Evolutionary conservation across 2,113 vertebrate species (phyloP).

Genomic region (Ameiurus melas): DNA sequence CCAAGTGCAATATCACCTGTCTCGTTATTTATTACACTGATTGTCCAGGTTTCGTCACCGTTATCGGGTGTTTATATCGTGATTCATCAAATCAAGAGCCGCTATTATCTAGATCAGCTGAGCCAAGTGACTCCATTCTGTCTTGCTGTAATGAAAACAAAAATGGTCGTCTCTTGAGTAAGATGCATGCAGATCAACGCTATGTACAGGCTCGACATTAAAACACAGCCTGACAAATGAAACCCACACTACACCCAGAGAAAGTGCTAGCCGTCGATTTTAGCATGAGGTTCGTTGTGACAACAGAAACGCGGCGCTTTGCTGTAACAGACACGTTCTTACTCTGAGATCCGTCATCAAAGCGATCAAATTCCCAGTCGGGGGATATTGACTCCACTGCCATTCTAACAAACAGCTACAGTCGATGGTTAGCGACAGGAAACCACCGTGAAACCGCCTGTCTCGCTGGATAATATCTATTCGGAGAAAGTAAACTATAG

Average conservation of each 20-base stretch:
- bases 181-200: background rate
- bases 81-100: background rate
- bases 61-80: background rate
- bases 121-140: background rate
- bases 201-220: background rate
- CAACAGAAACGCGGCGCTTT: background rate
- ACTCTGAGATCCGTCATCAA: constrained; percentile 97
- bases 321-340: constrained; percentile 55
- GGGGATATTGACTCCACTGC: constrained; percentile 87
- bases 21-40: background rate
- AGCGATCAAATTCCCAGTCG: constrained; percentile 95
- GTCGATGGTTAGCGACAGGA: background rate
- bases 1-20: background rate
- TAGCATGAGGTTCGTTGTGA: constrained; percentile 5
- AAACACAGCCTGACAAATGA: background rate
- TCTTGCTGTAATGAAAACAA: background rate
- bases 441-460: background rate
- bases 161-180: background rate
- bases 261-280: constrained; percentile 6
- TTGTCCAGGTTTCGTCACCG: background rate
- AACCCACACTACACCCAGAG: background rate
- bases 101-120: background rate
- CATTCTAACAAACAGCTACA: constrained; percentile 66
- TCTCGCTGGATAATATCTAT: background rate
- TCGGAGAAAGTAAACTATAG: background rate